These are phyloP conservation scores for Diceros bicornis DNA, from an alignment of 2,797 vertebrate species.

Conservation along the genomic window DNA sequence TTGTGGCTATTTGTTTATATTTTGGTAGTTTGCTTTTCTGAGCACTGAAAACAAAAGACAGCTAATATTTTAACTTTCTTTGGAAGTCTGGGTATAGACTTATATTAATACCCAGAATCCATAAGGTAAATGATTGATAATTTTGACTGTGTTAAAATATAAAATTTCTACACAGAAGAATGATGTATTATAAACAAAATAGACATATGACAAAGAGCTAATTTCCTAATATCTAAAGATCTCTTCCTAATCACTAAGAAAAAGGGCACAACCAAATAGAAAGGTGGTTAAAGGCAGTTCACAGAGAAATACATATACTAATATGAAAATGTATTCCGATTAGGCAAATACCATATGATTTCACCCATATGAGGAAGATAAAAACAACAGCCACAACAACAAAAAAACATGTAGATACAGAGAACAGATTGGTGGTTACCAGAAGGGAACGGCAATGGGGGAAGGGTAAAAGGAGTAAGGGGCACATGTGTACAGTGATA, in stretches of 20 bases:
- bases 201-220: background rate
- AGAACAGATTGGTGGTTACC: too few relatives aligned
- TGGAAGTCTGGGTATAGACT: background rate
- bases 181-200: background rate
- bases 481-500: too few relatives aligned
- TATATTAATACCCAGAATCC: background rate
- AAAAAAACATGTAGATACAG: too few relatives aligned
- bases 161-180: background rate
- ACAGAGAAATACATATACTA: background rate
- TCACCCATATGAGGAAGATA: too few relatives aligned
- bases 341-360: too few relatives aligned
- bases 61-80: background rate
- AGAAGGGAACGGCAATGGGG: too few relatives aligned
- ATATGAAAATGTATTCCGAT: background rate
- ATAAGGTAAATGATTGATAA: background rate
- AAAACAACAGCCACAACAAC: too few relatives aligned
- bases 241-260: background rate
- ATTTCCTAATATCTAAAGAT: background rate
- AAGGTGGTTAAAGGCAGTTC: background rate
- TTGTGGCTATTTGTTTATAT: background rate
- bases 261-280: background rate
- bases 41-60: background rate
- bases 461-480: too few relatives aligned
- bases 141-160: slow-evolving; percentile 17
- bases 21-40: background rate